phyloP scores from a whole-genome alignment of 2,888 invertebrate species.

The Digitonthophagus gazella region DNA sequence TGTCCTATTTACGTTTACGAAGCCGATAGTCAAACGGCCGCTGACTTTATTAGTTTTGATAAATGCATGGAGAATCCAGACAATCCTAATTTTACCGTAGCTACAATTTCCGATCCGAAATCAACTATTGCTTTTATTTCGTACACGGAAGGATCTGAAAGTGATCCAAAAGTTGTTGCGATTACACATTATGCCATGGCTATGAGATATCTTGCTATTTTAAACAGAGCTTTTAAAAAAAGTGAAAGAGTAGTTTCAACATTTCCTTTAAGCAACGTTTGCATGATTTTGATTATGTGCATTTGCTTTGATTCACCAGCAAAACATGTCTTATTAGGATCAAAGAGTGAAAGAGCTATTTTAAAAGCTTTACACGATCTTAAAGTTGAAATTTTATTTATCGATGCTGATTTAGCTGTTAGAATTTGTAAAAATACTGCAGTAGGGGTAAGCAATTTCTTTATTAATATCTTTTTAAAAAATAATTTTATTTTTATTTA shows the following conservation, averaged over 20 bases:
- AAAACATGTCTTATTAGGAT: slow-evolving; percentile 37
- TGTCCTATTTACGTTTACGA: slow-evolving; percentile 32
- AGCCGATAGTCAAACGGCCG: slow-evolving; percentile 28
- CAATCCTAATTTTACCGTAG: slow-evolving; percentile 34
- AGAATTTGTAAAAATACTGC: slow-evolving; percentile 39
- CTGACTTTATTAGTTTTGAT: slow-evolving; percentile 29
- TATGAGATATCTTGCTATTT: slow-evolving; percentile 34
- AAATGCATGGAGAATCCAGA: slow-evolving; percentile 24
- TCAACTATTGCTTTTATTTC: slow-evolving; percentile 42
- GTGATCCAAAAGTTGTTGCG: slow-evolving; percentile 40
- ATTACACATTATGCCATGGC: slow-evolving; percentile 42
- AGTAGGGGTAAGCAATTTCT: slow-evolving; percentile 39
- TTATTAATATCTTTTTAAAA: too few relatives aligned
- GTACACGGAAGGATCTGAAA: slow-evolving; percentile 41
- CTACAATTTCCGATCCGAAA: slow-evolving; percentile 36
- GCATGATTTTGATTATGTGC: slow-evolving; percentile 40
- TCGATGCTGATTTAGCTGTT: slow-evolving; percentile 40
- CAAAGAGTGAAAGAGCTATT: slow-evolving; percentile 39
- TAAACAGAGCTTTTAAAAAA: slow-evolving; percentile 34
- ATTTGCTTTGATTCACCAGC: slow-evolving; percentile 37
- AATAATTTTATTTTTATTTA: slow-evolving; percentile 1
- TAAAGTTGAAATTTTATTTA: slow-evolving; percentile 38
- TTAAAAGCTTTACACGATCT: slow-evolving; percentile 44
- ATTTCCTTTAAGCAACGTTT: slow-evolving; percentile 41
- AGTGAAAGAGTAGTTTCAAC: slow-evolving; percentile 41